These are phyloP conservation scores for Tipula confusa DNA, from an alignment of 2,888 invertebrate genomes.

Conservation along the genomic window DNA sequence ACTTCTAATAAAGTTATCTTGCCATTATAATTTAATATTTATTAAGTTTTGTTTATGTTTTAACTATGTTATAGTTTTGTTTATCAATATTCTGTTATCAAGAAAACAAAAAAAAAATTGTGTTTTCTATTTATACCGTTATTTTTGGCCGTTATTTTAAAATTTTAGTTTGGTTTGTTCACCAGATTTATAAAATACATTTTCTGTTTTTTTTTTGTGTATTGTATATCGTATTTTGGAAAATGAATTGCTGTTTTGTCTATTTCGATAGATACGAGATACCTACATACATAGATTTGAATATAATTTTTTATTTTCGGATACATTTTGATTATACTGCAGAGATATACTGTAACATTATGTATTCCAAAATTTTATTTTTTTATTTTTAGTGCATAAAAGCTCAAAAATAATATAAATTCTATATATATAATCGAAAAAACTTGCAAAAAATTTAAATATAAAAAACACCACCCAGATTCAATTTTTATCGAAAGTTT, in stretches of 20 bases:
- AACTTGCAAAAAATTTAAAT: background rate
- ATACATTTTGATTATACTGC: slow-evolving; percentile 3
- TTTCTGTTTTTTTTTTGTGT: background rate
- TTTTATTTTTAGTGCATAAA: background rate
- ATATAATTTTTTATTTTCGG: background rate
- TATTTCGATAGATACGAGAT: background rate
- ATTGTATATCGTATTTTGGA: background rate
- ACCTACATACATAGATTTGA: background rate
- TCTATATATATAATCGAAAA: background rate
- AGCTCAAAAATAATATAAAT: background rate
- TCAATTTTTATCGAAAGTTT: slow-evolving; percentile 4
- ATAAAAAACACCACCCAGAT: too few species aligned
- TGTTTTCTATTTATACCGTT: background rate
- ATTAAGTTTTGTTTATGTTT: background rate
- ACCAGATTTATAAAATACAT: background rate
- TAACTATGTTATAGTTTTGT: background rate
- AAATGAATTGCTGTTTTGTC: background rate
- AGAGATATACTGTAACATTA: slow-evolving; percentile 8
- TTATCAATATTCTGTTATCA: slow-evolving; percentile 20
- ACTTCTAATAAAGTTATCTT: background rate
- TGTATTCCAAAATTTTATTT: background rate
- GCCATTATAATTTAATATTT: background rate
- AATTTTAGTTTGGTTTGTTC: background rate
- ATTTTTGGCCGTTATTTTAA: background rate
- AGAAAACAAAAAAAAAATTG: background rate